Percentiles rank a stretch among this genome's conserved stretches.
These are phyloP conservation scores for Halcyon malimbica DNA, from an alignment of 2,113 vertebrate genomes.

Conservation along the genomic window DNA sequence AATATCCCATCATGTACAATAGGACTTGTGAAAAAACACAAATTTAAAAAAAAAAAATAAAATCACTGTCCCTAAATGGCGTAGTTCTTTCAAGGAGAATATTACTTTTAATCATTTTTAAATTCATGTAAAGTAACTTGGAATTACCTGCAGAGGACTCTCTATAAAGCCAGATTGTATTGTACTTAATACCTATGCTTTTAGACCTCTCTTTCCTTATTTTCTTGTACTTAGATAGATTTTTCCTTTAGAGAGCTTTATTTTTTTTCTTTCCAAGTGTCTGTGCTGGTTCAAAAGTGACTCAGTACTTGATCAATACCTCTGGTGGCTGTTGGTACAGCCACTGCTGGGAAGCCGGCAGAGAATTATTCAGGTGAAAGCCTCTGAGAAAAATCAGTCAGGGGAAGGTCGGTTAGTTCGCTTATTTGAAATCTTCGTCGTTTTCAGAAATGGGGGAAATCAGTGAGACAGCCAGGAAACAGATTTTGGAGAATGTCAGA, in stretches of 20 bases:
- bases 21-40: neutral
- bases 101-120: neutral
- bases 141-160: neutral
- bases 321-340: constrained; percentile 16
- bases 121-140: neutral
- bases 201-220: neutral
- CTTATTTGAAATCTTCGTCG: neutral
- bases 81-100: neutral
- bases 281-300: constrained; percentile 13
- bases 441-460: neutral
- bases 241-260: constrained; percentile 2
- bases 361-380: constrained; percentile 33
- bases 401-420: neutral
- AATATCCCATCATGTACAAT: neutral
- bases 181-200: neutral
- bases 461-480: neutral
- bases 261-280: neutral
- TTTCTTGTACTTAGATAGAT: constrained; percentile 44
- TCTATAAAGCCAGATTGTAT: neutral
- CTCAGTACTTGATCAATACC: constrained; percentile 47
- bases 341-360: neutral
- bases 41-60: neutral
- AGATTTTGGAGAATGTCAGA: neutral
- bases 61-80: neutral
- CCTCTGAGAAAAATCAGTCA: neutral